Base-by-base conservation (phyloP, 2,797 vertebrate species). In the Danio choprae region DNA sequence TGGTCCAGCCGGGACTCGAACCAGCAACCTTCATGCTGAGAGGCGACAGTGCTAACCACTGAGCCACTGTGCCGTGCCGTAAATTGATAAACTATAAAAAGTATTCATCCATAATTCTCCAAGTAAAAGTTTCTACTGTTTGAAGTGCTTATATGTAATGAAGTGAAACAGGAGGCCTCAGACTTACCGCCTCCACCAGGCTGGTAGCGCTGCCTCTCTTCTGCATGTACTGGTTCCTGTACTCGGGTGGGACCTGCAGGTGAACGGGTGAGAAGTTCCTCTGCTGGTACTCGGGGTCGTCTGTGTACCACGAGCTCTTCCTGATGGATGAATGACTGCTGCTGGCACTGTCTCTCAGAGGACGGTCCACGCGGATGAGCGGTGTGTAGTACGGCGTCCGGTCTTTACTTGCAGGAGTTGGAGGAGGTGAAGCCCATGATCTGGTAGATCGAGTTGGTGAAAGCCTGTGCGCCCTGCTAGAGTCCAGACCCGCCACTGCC, bases 301-400 rank as follows among this genome's bases (percentile, higher is more conserved):
- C 98, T 0, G 98, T 98, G 92, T 99, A 99, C 98, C 98, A 99
- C 1, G 97, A 98, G 89, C 96, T 98, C 89, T 96, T 96, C 22
- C 96, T 95, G 88, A 98, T 85, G 22, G 96, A 98, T 0, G 96
- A 95, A 68, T 96, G 95, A 91, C 96, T 97, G 77, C 96, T 94
- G 88, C 94, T 93, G 67, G 91, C 85, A 40, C 96, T 96, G 65
- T 93, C 94, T 74, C 95, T 94, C 82, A 96, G 95, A 0, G 93
- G 90, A 73, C 93, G 92, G 67, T 98, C 97, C 56, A 98, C 96
- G 15, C 95, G 95, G 89, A 98, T 98, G 62, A 98, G 94, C 4
- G 98, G 98, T 0, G 97, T 98, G 86, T 98, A 99, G 83, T 96
- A 98, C 0, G 96, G 95, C 0, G 94, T 94, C 29, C 94, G 95